phyloP scores from a whole-genome alignment of 2,113 vertebrate genomes.

The Pteruthius melanotis region DNA sequence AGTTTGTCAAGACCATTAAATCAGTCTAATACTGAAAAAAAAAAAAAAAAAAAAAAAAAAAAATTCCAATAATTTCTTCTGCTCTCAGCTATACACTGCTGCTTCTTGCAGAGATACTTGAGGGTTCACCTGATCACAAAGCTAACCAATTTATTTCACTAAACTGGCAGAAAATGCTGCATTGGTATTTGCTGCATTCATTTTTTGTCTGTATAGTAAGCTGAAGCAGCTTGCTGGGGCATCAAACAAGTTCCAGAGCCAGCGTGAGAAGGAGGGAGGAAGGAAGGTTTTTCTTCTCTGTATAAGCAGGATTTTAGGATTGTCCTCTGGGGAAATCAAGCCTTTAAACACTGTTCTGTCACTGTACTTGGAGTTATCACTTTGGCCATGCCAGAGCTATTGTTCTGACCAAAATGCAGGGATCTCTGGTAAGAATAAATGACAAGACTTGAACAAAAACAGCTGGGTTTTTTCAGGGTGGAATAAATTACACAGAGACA shows the following conservation, averaged over 20 bases:
- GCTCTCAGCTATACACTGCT: neutral
- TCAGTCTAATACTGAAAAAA: neutral
- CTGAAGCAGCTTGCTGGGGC: neutral
- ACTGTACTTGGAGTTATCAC: neutral
- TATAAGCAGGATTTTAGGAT: neutral
- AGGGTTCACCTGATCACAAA: neutral
- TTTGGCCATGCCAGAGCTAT: neutral
- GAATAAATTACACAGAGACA: constrained; percentile 1
- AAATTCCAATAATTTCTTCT: neutral
- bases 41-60: neutral
- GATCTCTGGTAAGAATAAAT: neutral
- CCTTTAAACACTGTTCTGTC: neutral
- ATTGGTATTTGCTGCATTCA: neutral
- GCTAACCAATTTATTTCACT: neutral
- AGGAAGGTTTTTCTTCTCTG: neutral
- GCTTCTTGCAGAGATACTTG: neutral
- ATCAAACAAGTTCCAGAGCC: neutral
- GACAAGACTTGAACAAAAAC: neutral
- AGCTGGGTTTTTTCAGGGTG: neutral
- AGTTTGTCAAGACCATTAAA: neutral
- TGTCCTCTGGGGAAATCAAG: neutral
- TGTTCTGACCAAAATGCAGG: neutral
- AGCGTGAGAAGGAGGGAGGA: neutral
- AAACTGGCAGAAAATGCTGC: neutral
- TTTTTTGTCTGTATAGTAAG: neutral